Percentiles rank a stretch among this genome's conserved stretches.
These are phyloP conservation scores for Orientallactaga sibirica DNA, from an alignment of 2,797 vertebrate species.

Conservation along the genomic window DNA sequence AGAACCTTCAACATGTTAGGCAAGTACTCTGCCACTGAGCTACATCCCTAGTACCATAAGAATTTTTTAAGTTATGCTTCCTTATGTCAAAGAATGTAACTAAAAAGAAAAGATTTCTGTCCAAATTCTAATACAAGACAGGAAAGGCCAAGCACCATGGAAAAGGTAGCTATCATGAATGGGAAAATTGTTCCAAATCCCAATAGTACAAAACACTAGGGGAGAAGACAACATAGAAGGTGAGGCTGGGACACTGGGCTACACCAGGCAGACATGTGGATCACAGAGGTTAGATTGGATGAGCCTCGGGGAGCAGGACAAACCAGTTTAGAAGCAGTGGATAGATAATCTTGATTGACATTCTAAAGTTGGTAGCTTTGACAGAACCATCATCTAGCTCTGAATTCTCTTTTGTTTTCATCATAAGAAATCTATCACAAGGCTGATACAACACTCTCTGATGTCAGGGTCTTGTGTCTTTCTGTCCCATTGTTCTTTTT, in stretches of 20 bases:
- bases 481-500: background rate
- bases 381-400: background rate
- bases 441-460: accelerated
- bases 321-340: background rate
- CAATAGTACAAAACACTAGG: background rate
- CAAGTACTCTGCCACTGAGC: too few species aligned
- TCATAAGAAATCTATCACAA: background rate
- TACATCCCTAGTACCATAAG: too few species aligned
- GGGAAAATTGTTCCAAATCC: background rate
- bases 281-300: background rate
- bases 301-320: background rate
- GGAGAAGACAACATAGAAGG: background rate
- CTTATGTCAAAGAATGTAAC: conserved; percentile 55
- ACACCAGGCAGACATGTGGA: background rate
- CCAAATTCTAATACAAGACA: background rate
- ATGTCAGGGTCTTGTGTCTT: background rate
- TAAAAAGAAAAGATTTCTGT: conserved; percentile 46
- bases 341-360: conserved; percentile 63
- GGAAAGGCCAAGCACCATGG: background rate
- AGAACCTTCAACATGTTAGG: too few species aligned
- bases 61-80: conserved; percentile 27
- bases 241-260: background rate
- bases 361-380: background rate
- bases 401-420: background rate
- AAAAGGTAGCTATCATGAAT: background rate